Conservation (phyloP, 1,140 invertebrate species). For the Ephestia elutella region DNA sequence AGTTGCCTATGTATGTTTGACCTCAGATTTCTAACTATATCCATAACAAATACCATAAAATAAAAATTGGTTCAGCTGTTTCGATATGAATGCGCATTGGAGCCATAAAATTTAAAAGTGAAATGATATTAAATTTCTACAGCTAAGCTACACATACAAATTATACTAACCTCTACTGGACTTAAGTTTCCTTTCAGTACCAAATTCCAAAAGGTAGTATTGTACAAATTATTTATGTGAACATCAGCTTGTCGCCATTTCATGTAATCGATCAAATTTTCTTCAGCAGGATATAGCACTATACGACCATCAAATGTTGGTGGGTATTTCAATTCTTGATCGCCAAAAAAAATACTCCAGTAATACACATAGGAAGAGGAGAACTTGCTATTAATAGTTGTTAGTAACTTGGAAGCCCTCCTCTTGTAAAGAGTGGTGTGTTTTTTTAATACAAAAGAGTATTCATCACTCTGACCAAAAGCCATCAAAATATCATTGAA, state of each 20-base stretch:
- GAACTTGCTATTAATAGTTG: slow-evolving; percentile 92
- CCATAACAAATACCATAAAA: too few relatives aligned
- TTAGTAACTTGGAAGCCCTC: slow-evolving; percentile 86
- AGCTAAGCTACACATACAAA: too few relatives aligned
- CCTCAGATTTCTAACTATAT: too few relatives aligned
- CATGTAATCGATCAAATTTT: slow-evolving; percentile 93
- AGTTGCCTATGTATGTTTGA: too few relatives aligned
- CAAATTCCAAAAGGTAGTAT: slow-evolving; percentile 96
- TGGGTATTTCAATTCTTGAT: slow-evolving; percentile 83
- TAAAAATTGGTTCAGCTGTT: too few relatives aligned
- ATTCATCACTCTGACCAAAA: slow-evolving; percentile 98
- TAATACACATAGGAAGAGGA: slow-evolving; percentile 90
- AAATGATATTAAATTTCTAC: too few relatives aligned
- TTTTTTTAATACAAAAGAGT: slow-evolving; percentile 93
- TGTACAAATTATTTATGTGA: slow-evolving; percentile 98
- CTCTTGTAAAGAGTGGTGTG: slow-evolving; percentile 85
- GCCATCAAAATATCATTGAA: slow-evolving; percentile 89
- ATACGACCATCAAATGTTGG: slow-evolving; percentile 93
- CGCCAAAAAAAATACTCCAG: slow-evolving; percentile 88
- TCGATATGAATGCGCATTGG: too few relatives aligned
- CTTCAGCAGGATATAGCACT: slow-evolving; percentile 91
- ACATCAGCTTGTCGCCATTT: slow-evolving; percentile 98
- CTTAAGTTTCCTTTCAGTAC: slow-evolving; percentile 85
- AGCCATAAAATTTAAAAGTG: too few relatives aligned
- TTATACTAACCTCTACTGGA: slow-evolving; percentile 76